phyloP scores from a whole-genome alignment of 2,797 vertebrate genomes.

The Etheostoma perlongum region DNA sequence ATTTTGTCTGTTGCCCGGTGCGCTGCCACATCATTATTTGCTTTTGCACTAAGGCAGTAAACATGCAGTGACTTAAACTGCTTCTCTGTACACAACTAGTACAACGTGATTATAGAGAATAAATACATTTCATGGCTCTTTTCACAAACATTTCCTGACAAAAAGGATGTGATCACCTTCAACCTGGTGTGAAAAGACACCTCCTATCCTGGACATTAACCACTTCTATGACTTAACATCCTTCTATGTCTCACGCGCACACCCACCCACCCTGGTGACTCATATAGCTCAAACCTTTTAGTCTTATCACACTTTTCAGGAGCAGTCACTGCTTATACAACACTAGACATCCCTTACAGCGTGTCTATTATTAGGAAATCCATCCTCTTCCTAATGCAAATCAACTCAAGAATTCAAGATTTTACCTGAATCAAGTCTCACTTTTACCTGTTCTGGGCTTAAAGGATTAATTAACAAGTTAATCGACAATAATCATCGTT shows the following conservation, averaged over 20 bases:
- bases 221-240: constrained; percentile 39
- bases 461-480: background rate
- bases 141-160: constrained; percentile 21
- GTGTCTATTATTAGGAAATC: background rate
- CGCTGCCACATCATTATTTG: constrained; percentile 40
- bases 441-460: background rate
- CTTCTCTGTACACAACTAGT: constrained; percentile 15
- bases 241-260: constrained; percentile 24
- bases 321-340: constrained; percentile 5
- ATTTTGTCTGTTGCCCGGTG: constrained; percentile 32
- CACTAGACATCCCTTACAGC: background rate
- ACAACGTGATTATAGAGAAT: constrained; percentile 2
- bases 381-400: background rate
- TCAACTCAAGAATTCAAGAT: background rate
- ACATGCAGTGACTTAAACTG: constrained; percentile 8
- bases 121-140: constrained; percentile 16
- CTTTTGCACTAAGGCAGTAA: constrained; percentile 22
- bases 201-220: constrained; percentile 72
- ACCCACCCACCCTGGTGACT: constrained; percentile 4
- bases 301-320: constrained; percentile 41
- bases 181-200: constrained; percentile 46
- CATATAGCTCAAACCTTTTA: constrained; percentile 1
- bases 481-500: background rate
- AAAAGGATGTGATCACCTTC: constrained; percentile 46
- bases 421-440: background rate